A percentile compares a stretch with the other conserved stretches of the same genome.
phyloP scores from a whole-genome alignment of 2,888 invertebrate species.

The Drosophila parthenogenetica region DNA sequence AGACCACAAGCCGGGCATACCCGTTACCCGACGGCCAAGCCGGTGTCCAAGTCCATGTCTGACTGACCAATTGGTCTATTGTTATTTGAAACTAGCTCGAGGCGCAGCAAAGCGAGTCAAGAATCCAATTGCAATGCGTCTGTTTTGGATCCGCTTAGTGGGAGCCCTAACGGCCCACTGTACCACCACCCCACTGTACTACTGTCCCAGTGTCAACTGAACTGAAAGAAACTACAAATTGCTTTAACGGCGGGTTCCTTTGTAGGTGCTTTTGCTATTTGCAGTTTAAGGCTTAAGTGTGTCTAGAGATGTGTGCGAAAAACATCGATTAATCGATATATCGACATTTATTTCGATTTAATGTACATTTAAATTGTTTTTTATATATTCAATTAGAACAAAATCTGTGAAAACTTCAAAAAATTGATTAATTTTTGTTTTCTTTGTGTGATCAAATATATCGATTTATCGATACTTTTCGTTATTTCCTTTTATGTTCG shows the following conservation, averaged over 20 bases:
- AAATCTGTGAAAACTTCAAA: too few species aligned
- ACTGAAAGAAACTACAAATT: slow-evolving; percentile 47
- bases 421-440: too few species aligned
- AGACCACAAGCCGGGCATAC: slow-evolving; percentile 1
- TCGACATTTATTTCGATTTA: background rate
- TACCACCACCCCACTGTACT: background rate
- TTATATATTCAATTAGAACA: too few species aligned
- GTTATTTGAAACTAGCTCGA: slow-evolving; percentile 36
- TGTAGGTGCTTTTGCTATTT: slow-evolving; percentile 55
- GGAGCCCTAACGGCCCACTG: slow-evolving; percentile 12
- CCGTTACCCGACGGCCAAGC: background rate
- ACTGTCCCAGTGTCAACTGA: background rate
- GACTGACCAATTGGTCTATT: slow-evolving; percentile 22
- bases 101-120: slow-evolving; percentile 15
- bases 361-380: too few species aligned
- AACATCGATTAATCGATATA: background rate
- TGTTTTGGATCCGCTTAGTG: slow-evolving; percentile 49
- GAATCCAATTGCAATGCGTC: slow-evolving; percentile 37
- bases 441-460: too few species aligned
- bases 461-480: too few species aligned
- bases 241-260: slow-evolving; percentile 53
- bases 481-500: too few species aligned
- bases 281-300: slow-evolving; percentile 19
- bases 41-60: background rate
- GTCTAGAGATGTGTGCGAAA: background rate